Conservation (phyloP, 2,113 vertebrate genomes). For the Brevimyrus niger region DNA sequence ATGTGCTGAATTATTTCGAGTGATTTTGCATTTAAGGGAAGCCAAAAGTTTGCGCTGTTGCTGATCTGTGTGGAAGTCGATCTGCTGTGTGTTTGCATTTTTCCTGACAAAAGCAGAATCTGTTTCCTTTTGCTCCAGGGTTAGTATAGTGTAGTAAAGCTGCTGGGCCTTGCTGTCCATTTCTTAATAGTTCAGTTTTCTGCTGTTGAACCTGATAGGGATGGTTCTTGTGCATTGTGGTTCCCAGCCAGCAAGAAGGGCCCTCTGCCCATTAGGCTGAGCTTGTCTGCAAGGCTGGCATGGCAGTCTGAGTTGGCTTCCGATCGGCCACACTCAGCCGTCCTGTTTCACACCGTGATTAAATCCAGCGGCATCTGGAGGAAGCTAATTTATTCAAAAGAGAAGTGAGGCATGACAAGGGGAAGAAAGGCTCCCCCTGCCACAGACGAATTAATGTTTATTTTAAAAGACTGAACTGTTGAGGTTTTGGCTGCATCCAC, state of each 20-base stretch:
- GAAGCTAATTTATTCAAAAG: neutral
- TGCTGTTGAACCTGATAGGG: neutral
- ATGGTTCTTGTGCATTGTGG: neutral
- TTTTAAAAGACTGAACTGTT: neutral
- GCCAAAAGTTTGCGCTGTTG: neutral
- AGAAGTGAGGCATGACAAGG: neutral
- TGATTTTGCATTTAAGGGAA: neutral
- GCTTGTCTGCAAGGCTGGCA: neutral
- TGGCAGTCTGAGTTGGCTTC: neutral
- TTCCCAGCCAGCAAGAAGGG: neutral
- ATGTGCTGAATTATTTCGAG: neutral
- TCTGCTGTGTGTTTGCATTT: neutral
- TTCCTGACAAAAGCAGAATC: neutral
- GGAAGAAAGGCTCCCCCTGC: neutral
- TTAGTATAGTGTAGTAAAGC: neutral
- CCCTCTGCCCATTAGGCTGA: neutral
- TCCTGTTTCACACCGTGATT: conserved; percentile 1
- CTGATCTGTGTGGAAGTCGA: neutral
- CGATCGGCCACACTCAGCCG: neutral
- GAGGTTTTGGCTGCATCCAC: neutral
- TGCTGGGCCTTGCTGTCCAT: neutral
- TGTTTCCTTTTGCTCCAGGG: neutral
- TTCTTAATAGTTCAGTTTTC: neutral
- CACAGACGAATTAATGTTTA: neutral
- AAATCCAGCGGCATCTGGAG: neutral